phyloP scores from a whole-genome alignment of 2,888 invertebrate genomes.

The Trachelus tabidus region DNA sequence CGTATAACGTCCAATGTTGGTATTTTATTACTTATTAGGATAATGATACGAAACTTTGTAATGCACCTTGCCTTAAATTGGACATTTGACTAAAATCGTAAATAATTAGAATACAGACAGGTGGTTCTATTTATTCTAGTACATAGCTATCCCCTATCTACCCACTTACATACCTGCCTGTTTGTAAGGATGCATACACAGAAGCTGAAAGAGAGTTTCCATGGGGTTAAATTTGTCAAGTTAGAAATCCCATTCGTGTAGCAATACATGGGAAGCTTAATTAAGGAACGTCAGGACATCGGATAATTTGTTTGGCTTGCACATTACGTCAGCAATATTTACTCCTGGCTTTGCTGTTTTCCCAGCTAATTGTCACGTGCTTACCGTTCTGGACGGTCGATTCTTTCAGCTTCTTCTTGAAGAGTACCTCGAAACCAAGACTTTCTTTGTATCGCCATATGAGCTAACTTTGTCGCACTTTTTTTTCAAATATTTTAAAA shows the following conservation, averaged over 20 bases:
- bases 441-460: background rate
- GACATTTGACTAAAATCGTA: background rate
- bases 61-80: background rate
- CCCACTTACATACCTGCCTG: too few relatives aligned
- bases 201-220: background rate
- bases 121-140: too few relatives aligned
- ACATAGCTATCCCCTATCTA: too few relatives aligned
- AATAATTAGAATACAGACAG: background rate
- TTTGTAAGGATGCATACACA: background rate
- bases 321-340: background rate
- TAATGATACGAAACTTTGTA: background rate
- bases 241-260: too few relatives aligned
- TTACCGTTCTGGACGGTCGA: background rate
- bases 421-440: background rate
- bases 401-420: background rate
- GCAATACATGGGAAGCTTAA: background rate
- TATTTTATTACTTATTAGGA: background rate
- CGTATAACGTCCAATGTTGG: background rate
- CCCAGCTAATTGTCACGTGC: background rate
- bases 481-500: background rate
- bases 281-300: background rate
- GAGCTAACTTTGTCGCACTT: background rate
- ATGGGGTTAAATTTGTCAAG: background rate
- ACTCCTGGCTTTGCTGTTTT: background rate
- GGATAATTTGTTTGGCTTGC: background rate